Base-by-base conservation (phyloP, 2,113 vertebrate species). In the Chitala chitala region DNA sequence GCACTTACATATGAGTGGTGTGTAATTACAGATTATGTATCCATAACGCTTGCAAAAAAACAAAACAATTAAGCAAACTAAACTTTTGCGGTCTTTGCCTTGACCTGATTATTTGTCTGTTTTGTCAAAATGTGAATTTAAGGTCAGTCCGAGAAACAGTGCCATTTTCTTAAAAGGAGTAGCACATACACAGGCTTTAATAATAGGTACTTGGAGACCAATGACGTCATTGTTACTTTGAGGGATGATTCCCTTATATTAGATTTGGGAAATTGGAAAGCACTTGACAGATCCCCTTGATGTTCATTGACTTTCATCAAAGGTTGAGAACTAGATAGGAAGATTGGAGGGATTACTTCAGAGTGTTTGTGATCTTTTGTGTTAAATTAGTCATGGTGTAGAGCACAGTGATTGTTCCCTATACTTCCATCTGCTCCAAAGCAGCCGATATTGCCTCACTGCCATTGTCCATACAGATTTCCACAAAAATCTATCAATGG, bases 221-320 rank as follows among this genome's bases (percentile, higher is more conserved):
- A 80, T 74, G 74, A 79, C 72, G 83, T 72, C 33, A 85, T n/a
- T 75, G 79, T 73, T 78, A 64, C 81, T 87, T 86, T 85, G 85
- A 90, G 87, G 82, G 84, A 82, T 72, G 76, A 78, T 83, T 87
- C 77, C 82, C 81, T 83, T 85, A 82, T 84, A 89, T 88, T 89
- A 85, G 83, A 81, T 82, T 78, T 84, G 81, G 86, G 80, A 88
- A 87, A 89, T 87, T 87, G 87, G 85, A 88, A 88, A 83, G 84
- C 83, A 80, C 87, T 88, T 87, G 87, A 87, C 85, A 84, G 86
- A 85, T 86, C 77, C 87, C 82, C 86, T 90, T 91, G 86, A 91
- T 89, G 87, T 89, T 84, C 76, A 79, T 80, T 85, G 88, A 88
- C 87, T 88, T 89, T 88, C 86, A 89, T 90, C 89, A 89, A 86